Base-by-base conservation (phyloP, 2,888 invertebrate species). In the Busseola fusca region DNA sequence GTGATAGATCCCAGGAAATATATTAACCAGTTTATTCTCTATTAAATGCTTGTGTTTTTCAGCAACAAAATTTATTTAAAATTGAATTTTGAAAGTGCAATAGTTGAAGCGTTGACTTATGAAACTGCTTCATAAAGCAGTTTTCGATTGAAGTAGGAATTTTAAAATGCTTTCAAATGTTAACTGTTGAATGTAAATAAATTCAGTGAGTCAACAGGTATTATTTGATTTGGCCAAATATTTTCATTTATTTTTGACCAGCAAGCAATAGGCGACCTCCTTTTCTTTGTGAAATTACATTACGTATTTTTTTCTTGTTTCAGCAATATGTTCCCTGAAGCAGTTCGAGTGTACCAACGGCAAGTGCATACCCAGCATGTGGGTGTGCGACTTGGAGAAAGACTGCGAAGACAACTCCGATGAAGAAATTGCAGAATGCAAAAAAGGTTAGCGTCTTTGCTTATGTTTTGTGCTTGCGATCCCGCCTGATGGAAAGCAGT, bases 401-500 rank as follows among this genome's bases (percentile, higher is more conserved):
- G 98, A 98, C 91, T 98, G 98, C 92, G 96, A 95, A 63, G 98
- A 98, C 93, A 96, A 97, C 88, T 97, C 98, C n/a, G 98, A 98
- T 91, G 98, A 98, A 93, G 96, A 96, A 87, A 94, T 96, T 69
- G 96, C 96, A 81, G 96, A 97, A 92, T 98, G 98, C 93, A 97
- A 96, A 84, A 85, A 86, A 96, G 97, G 97, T 96, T 91, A 75
- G 87, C 76, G 4, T 21, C n/a, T 37, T 45, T 48, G 18, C 21
- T 27, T 34, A 68, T 30, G n/a, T n/a, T n/a, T n/a, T n/a, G n/a
- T n/a, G n/a, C n/a, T n/a, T n/a, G n/a, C n/a, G n/a, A n/a, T n/a
- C n/a, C n/a, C n/a, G n/a, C n/a, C n/a, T n/a, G n/a, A n/a, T n/a
- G n/a, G n/a, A n/a, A n/a, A n/a, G n/a, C n/a, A n/a, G n/a, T n/a